Percentiles rank a stretch among this genome's conserved stretches.
These are phyloP conservation scores for Rhingia campestris DNA, from an alignment of 2,888 invertebrate genomes.

Conservation along the genomic window DNA sequence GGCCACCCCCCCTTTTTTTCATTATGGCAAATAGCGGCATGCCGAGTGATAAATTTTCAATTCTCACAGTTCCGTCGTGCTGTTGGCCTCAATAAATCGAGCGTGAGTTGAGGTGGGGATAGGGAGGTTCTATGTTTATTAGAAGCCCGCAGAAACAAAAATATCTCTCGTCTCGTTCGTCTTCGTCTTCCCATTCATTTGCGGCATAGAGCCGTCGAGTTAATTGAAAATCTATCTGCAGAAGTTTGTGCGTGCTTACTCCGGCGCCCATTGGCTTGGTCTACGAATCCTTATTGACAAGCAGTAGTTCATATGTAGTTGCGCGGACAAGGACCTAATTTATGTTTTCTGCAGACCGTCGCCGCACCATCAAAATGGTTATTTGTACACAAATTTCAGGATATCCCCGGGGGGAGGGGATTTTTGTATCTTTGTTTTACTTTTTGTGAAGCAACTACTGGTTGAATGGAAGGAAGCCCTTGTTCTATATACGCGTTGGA, in stretches of 20 bases:
- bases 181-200: conserved; percentile 43
- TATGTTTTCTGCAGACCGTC: conserved; percentile 32
- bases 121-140: background rate
- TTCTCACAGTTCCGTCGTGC: conserved; percentile 40
- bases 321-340: conserved; percentile 33
- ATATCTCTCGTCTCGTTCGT: conserved; percentile 35
- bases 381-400: conserved; percentile 50
- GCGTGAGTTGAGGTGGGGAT: background rate
- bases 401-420: conserved; percentile 23
- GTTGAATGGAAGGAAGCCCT: conserved; percentile 8
- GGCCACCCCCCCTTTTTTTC: conserved; percentile 27
- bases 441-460: conserved; percentile 4
- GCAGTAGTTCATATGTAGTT: conserved; percentile 4
- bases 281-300: conserved; percentile 36
- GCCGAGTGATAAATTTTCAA: conserved; percentile 63
- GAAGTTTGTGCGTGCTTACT: background rate
- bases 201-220: conserved; percentile 47
- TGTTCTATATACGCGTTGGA: background rate
- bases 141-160: conserved; percentile 8
- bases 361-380: conserved; percentile 35
- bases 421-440: conserved; percentile 36
- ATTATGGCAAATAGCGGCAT: conserved; percentile 46
- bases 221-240: conserved; percentile 65
- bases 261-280: background rate
- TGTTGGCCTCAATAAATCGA: conserved; percentile 4